A percentile compares a stretch with the other conserved stretches of the same genome.
Evolutionary conservation across 92 coral and sea anemone genomes (phyloP).

Genomic region (Porites cylindrica): DNA sequence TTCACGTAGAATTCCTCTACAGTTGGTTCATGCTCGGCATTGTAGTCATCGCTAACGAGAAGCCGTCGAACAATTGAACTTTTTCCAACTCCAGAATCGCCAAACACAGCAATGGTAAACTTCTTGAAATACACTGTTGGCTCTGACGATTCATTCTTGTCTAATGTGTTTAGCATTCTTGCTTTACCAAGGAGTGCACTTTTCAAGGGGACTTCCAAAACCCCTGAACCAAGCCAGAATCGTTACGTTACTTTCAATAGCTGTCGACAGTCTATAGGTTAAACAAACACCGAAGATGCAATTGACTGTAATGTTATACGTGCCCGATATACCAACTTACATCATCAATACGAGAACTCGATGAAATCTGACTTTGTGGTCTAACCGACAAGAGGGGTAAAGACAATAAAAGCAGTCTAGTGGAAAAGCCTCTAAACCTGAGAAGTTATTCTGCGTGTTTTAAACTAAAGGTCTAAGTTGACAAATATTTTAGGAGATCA

Average conservation of each 20-base stretch:
- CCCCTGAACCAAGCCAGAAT: background rate
- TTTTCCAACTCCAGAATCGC: slow-evolving; percentile 91
- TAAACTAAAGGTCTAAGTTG: too few relatives aligned
- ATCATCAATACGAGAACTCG: background rate
- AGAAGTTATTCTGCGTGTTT: too few relatives aligned
- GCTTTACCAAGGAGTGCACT: background rate
- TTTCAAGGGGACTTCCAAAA: background rate
- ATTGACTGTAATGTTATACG: background rate
- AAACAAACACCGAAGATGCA: background rate
- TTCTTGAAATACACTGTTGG: slow-evolving; percentile 17
- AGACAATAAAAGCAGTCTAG: background rate
- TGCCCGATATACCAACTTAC: background rate
- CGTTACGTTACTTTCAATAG: background rate
- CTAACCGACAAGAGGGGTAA: background rate
- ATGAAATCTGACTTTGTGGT: background rate
- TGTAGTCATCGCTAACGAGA: slow-evolving; percentile 69
- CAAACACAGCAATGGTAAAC: slow-evolving; percentile 90
- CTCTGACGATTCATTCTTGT: background rate
- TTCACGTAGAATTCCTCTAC: slow-evolving; percentile 91
- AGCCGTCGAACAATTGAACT: slow-evolving; percentile 81
- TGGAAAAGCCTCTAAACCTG: background rate
- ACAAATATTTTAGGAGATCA: too few relatives aligned
- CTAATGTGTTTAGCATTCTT: background rate
- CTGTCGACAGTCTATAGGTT: background rate
- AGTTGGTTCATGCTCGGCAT: slow-evolving; percentile 77